Evolutionary conservation across 2,797 vertebrate genomes (phyloP), one percentile per base, ranked within the genome.

Genomic region (Caiman crocodilus): DNA sequence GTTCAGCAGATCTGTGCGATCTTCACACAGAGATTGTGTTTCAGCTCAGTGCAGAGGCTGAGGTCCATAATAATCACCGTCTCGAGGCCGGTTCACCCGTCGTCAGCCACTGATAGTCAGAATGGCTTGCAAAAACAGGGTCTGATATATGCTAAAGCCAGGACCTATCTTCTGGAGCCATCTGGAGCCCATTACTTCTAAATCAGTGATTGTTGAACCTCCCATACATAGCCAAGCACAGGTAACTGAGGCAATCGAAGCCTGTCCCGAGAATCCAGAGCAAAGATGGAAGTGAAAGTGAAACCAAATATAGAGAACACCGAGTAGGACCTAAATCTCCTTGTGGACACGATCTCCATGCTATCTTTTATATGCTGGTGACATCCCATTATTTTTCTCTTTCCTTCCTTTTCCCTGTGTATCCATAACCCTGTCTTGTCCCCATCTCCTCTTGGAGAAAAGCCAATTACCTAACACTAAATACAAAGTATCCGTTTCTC

Each of bases 341-440:
- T 30, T 50, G 84, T 77, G 1, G 4, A 21, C 60, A 93, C 84
- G 87, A 87, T 81, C 84, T 95, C 93, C 90, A 73, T 85, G 85
- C 92, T 88, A 91, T 89, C 76, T 91, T 88, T 94, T 87, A 88
- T 93, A 87, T 90, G 50, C 67, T 90, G 35, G 60, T 88, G 92
- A 83, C 93, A 42, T n/a, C 92, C 79, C 0, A 25, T 23, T 82
- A 76, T n/a, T 90, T 61, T 74, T 85, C 65, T 79, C 59, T 65
- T 91, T 91, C 63, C 74, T 90, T 93, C 56, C 7, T 88, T 94
- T 92, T 79, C 93, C 82, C 86, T 84, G 55, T 21, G 64, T 86
- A 84, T n/a, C 78, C 73, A 85, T 93, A 94, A 91, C 58, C 14
- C 63, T 20, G 42, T 79, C 82, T 93, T 89, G 79, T 94, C 85